Conservation (phyloP, 2,113 vertebrate species). For the Corythaixoides concolor region DNA sequence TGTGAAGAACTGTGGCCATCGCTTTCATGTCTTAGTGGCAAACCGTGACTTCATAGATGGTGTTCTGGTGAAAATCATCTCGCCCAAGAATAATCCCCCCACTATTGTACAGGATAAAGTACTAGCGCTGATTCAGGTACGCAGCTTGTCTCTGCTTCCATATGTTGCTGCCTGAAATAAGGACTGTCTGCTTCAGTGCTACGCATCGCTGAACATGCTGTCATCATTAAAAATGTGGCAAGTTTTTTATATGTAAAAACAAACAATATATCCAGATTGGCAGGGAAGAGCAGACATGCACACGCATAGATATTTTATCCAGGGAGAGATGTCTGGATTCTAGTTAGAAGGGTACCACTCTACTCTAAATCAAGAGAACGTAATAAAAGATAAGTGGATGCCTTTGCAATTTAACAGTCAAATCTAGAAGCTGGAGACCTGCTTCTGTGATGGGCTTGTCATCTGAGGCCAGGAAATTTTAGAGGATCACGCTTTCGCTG, state of each 20-base stretch:
- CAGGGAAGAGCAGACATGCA: neutral
- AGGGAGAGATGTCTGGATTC: neutral
- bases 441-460: neutral
- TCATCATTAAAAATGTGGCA: slow-evolving; percentile 10
- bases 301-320: neutral
- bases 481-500: neutral
- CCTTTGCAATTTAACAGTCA: neutral
- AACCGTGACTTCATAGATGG: slow-evolving; percentile 96
- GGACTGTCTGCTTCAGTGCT: neutral
- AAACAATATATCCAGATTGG: neutral
- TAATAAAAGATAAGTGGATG: neutral
- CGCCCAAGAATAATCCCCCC: slow-evolving; percentile 95
- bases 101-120: slow-evolving; percentile 98
- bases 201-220: neutral
- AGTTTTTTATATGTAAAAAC: neutral
- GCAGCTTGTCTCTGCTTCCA: slow-evolving; percentile 6
- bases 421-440: neutral
- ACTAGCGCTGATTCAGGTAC: slow-evolving; percentile 94
- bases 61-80: slow-evolving; percentile 95
- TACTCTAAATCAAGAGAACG: neutral
- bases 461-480: neutral
- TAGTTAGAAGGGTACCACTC: neutral
- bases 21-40: slow-evolving; percentile 93
- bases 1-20: slow-evolving; percentile 99
- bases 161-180: slow-evolving; percentile 23